A percentile compares a stretch with the other conserved stretches of the same genome.
phyloP scores from a whole-genome alignment of 2,113 vertebrate species.

The Salvelinus fontinalis region DNA sequence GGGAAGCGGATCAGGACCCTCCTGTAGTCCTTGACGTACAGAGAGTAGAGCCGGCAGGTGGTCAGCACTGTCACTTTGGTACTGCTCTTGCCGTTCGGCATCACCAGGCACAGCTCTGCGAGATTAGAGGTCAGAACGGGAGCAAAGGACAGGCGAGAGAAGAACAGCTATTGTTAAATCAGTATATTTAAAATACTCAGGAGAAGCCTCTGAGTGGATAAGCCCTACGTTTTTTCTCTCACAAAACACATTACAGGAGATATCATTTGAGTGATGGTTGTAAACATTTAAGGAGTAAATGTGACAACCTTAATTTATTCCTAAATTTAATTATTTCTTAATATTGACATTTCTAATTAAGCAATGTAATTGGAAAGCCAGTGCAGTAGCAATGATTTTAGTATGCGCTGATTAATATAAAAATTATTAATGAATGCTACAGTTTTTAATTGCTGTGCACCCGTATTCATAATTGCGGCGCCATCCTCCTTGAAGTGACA shows the following conservation, averaged over 20 bases:
- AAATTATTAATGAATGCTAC: constrained; percentile 79
- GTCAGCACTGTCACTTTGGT: constrained; percentile 3
- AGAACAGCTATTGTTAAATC: background rate
- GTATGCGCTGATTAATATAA: constrained; percentile 69
- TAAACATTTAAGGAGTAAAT: constrained; percentile 59
- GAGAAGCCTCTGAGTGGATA: background rate
- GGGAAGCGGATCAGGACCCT: constrained; percentile 2
- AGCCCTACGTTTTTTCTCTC: background rate
- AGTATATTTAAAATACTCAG: background rate
- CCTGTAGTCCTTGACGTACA: constrained; percentile 10
- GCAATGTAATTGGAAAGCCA: constrained; percentile 75
- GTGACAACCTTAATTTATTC: constrained; percentile 72
- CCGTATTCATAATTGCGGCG: constrained; percentile 73
- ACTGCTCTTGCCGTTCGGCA: background rate
- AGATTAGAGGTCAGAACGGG: background rate
- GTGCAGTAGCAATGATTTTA: constrained; percentile 71
- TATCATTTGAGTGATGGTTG: constrained; percentile 55
- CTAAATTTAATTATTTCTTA: constrained; percentile 77
- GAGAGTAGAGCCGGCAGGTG: constrained; percentile 15
- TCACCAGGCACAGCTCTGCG: constrained; percentile 9
- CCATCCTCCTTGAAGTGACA: constrained; percentile 75
- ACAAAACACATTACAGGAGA: constrained; percentile 56
- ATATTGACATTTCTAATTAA: constrained; percentile 83
- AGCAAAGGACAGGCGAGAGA: background rate
- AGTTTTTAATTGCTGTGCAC: constrained; percentile 77